Evolutionary conservation across 2,888 invertebrate species (phyloP), one percentile per base, ranked within the genome.

Genomic region (Hemistola chrysoprasaria): DNA sequence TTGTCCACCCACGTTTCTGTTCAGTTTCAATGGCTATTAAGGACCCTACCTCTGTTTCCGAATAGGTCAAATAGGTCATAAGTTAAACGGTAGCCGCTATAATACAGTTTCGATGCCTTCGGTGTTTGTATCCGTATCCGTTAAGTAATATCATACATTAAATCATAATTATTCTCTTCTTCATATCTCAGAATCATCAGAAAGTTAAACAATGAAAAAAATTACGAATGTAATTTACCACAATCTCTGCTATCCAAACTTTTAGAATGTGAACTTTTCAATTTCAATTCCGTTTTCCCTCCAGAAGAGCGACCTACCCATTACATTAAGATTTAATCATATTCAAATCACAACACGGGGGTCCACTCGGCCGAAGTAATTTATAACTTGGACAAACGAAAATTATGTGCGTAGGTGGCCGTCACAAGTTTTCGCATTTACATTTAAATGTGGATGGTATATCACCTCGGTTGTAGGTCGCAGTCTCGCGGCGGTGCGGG

Each of bases 1-100:
- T 84, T 83, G 85, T 84, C 82, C 85, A 81, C 85, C 83, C 81
- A 77, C 84, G 82, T 71, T 79, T 77, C 83, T 72, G 79, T 79
- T 76, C 83, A 80, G 68, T 82, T 78, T 78, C 82, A 73, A 82
- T 79, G 75, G 82, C 78, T 70, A 79, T 84, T 82, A 84, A 73
- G 78, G 74, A 71, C 77, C 72, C 71, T 78, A 80, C 83, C 83
- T 83, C 68, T 59, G 64, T 57, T 62, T 61, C 65, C 63, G 59
- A 67, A 59, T 62, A 60, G 16, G 16, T 16, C 16, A 16, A 67
- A 59, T 62, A 60, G 16, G 16, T 16, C 16, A 16, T 16, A 4
- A 55, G 50, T 65, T 59, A 56, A 62, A 51, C 47, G 26, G 29
- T 36, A 29, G 31, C 8, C 27, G 20, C 41, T 20, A 8, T 11